phyloP scores from a whole-genome alignment of 2,888 invertebrate genomes.

The Cetonia aurata region DNA sequence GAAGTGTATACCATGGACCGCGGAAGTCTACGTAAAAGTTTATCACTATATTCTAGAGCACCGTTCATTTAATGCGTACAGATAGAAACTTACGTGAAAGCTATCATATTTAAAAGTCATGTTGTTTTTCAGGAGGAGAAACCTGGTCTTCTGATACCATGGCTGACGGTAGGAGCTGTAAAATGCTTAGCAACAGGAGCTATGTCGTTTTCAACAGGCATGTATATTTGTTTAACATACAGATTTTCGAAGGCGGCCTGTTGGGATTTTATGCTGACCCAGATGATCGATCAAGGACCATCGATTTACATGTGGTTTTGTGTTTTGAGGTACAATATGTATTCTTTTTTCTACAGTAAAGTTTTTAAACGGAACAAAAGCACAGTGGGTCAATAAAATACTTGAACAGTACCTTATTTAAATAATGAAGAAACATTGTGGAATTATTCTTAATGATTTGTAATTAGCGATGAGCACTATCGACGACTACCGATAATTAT shows the following conservation, averaged over 20 bases:
- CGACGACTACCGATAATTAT: too few relatives aligned
- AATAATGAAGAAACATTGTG: too few relatives aligned
- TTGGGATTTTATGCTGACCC: slow-evolving; percentile 68
- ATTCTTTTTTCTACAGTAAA: background rate
- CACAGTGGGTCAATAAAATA: too few relatives aligned
- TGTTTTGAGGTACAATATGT: slow-evolving; percentile 64
- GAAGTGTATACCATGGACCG: too few relatives aligned
- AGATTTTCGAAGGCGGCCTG: slow-evolving; percentile 68
- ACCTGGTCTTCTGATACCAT: slow-evolving; percentile 68
- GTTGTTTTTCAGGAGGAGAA: slow-evolving; percentile 67
- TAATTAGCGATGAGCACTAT: too few relatives aligned
- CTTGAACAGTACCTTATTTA: too few relatives aligned
- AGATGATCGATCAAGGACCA: slow-evolving; percentile 67
- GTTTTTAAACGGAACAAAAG: too few relatives aligned
- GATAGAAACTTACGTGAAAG: background rate
- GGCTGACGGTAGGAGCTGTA: slow-evolving; percentile 69
- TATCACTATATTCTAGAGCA: too few relatives aligned
- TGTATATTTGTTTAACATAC: slow-evolving; percentile 68
- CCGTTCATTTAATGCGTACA: too few relatives aligned
- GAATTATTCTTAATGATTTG: too few relatives aligned
- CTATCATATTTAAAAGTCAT: background rate
- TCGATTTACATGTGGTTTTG: slow-evolving; percentile 70
- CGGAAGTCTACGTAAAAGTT: too few relatives aligned
- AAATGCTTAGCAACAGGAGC: slow-evolving; percentile 68
- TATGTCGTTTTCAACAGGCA: slow-evolving; percentile 66